Evolutionary conservation across 2,113 vertebrate species (phyloP), one percentile per base, ranked within the genome.

Genomic region (Vulpes lagopus): DNA sequence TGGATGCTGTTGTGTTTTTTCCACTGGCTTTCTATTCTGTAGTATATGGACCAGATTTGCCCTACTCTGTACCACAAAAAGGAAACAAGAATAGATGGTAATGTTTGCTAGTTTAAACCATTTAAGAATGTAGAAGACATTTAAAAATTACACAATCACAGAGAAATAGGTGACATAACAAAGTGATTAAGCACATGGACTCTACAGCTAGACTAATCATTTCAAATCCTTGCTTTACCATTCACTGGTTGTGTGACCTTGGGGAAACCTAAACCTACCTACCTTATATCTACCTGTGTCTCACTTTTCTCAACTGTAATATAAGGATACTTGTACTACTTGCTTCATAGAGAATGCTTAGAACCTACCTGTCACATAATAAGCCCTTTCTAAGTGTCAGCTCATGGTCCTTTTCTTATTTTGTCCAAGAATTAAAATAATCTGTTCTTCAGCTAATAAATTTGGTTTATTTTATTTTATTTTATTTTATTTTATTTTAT

Each of bases 261-360:
- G 25, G 25, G 49, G 19, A 83, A 62, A 27, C 67, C 25, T 83
- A 67, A 65, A 82, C 32, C 51, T 73, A 25, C 49, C 43, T 57
- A 25, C n/a, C 55, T 51, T 43, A 53, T 30, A 35, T 32, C 65
- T 67, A 19, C 51, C 59, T 60, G 17, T 93, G 23, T 67, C 16
- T 94, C 62, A 57, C 32, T 88, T 94, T 91, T 88, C 82, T 85
- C 30, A 89, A 15, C 20, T 67, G 23, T 89, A 25, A 73, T 78
- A 51, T 43, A 59, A 74, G 30, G 90, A 6, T 60, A 19, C 15
- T 49, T 83, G 25, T 67, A 53, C 25, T 82, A 53, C 67, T 82
- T 69, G 11, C 83, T 14, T 92, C 38, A 32, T 35, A 76, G 16
- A 62, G n/a, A 79, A 69, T 82, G 25, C 53, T 83, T 84, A 53